Evolutionary conservation across 2,113 vertebrate genomes (phyloP), one percentile per base, ranked within the genome.

Genomic region (Marmota monax): DNA sequence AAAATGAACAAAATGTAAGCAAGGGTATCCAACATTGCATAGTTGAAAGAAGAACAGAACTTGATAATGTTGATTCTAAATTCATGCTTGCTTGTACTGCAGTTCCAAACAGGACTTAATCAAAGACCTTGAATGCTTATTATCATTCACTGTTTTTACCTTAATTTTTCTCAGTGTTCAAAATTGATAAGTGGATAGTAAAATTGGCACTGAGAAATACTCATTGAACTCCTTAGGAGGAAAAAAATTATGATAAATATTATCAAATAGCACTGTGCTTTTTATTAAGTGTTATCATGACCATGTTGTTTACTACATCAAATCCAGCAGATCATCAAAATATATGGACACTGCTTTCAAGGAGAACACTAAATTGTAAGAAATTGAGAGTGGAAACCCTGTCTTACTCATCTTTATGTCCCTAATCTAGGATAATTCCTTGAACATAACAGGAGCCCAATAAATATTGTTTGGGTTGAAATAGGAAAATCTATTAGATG

Each of bases 211-310:
- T 95, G 82, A 93, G 70, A 88, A 91, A 88, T 90, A 85, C 53
- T 84, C 65, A 95, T 2, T 85, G 92, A 86, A 92, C 63, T 93
- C 20, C 77, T 94, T 4, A 73, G 51, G 17, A 90, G 58, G 16
- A 96, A 96, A 96, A 94, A 85, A 18, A 73, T 34, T 88, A 73
- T 93, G 48, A 97, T 91, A 92, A 92, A 95, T 74, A 93, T 45
- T 77, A 94, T 63, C 76, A 97, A 96, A 89, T 2, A 72, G 7
- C 42, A 56, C n/a, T 73, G 18, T 56, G 27, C 17, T 73, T 93
- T 95, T 93, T 73, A 90, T 82, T 90, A 94, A 94, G 58, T 92
- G 42, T 84, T 95, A 80, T 48, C 72, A 80, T 63, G 29, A 20
- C 23, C 56, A 78, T 61, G 25, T 45, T 86, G 72, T 91, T 92